phyloP scores from a whole-genome alignment of 2,888 invertebrate species.

The Sicus ferrugineus region DNA sequence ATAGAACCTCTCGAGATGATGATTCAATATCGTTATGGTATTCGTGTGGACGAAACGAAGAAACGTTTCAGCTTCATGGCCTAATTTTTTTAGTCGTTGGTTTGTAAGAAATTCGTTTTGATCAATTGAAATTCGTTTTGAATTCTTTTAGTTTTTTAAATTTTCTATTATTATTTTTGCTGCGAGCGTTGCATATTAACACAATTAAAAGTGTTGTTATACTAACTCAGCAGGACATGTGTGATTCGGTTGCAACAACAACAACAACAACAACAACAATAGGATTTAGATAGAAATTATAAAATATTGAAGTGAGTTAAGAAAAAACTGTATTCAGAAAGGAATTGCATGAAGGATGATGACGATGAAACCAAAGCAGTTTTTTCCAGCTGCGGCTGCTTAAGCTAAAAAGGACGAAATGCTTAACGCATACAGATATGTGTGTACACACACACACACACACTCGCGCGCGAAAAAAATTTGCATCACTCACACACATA shows the following conservation, averaged over 20 bases:
- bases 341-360: slow-evolving; percentile 1
- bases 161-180: neutral
- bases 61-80: no score
- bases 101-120: no score
- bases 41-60: no score
- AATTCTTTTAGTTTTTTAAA: no score
- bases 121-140: no score
- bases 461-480: neutral
- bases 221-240: slow-evolving; percentile 44
- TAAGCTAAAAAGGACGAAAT: slow-evolving; percentile 19
- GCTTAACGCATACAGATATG: slow-evolving; percentile 15
- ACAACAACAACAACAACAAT: slow-evolving; percentile 23
- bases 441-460: slow-evolving; percentile 28
- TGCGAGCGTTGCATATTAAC: slow-evolving; percentile 62
- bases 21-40: no score
- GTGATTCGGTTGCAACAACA: slow-evolving; percentile 31
- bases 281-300: slow-evolving; percentile 50
- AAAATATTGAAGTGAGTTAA: slow-evolving; percentile 55
- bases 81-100: no score
- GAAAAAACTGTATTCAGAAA: slow-evolving; percentile 36
- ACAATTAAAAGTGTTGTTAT: slow-evolving; percentile 58
- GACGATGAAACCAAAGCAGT: neutral
- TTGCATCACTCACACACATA: slow-evolving; percentile 3
- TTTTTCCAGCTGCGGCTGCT: neutral
- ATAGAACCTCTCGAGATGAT: no score